Conservation (phyloP, 2,113 vertebrate species). For the Periophthalmodon schlosseri region DNA sequence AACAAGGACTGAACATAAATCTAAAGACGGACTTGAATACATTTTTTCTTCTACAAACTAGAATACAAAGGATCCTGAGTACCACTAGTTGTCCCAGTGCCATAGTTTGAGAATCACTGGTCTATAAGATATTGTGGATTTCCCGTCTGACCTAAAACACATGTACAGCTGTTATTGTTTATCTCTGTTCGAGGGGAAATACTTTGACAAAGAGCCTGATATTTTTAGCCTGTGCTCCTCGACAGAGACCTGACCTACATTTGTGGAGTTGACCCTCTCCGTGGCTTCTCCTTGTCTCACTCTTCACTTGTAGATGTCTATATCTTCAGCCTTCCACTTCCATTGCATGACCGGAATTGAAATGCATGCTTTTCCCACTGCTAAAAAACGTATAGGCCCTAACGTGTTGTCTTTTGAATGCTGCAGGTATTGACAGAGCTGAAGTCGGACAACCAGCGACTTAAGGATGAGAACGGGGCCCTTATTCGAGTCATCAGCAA, state of each 20-base stretch:
- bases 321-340: conserved; percentile 33
- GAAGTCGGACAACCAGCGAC: conserved; percentile 96
- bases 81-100: neutral
- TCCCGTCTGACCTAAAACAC: conserved; percentile 4
- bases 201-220: conserved; percentile 52
- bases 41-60: no score
- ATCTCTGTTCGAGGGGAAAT: conserved; percentile 53
- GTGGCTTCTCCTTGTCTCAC: conserved; percentile 20
- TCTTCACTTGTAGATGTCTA: conserved; percentile 25
- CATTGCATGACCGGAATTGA: conserved; percentile 54
- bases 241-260: conserved; percentile 63
- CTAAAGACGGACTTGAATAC: no score
- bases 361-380: conserved; percentile 46
- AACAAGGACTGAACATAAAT: no score
- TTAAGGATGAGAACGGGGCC: conserved; percentile 97
- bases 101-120: neutral
- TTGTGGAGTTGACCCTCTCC: conserved; percentile 49
- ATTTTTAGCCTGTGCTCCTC: conserved; percentile 65
- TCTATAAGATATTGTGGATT: neutral
- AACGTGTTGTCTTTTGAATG: conserved; percentile 8
- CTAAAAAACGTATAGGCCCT: conserved; percentile 3
- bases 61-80: neutral
- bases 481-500: conserved; percentile 99
- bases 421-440: conserved; percentile 91
- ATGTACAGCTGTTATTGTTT: conserved; percentile 44